phyloP scores from a whole-genome alignment of 1,140 invertebrate genomes.

The Drosophila tani region DNA sequence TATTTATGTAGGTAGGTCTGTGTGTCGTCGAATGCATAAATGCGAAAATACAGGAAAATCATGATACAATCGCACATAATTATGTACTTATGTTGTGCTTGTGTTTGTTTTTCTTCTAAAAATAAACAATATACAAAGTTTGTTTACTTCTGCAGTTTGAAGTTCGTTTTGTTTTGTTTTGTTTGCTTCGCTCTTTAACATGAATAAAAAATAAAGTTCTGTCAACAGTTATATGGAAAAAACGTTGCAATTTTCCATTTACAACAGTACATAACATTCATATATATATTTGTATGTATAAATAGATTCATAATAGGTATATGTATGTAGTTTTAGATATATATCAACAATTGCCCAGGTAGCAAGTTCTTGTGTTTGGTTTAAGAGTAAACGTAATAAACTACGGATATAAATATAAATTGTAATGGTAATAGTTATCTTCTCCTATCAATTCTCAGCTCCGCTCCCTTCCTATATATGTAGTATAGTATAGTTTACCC shows the following conservation, averaged over 20 bases:
- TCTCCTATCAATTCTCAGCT: slow-evolving; percentile 4
- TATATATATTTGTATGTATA: slow-evolving; percentile 53
- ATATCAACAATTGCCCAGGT: slow-evolving; percentile 82
- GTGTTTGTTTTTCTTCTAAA: slow-evolving; percentile 17
- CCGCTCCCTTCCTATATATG: no score
- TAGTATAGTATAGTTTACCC: neutral
- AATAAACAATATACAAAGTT: slow-evolving; percentile 54
- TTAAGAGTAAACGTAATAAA: slow-evolving; percentile 66
- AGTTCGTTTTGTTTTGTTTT: slow-evolving; percentile 32
- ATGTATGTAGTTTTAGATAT: slow-evolving; percentile 59
- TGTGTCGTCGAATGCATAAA: slow-evolving; percentile 76
- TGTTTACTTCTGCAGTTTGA: slow-evolving; percentile 34
- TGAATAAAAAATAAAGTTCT: slow-evolving; percentile 77
- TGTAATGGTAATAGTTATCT: slow-evolving; percentile 63
- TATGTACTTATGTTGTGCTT: slow-evolving; percentile 29
- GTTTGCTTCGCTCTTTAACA: slow-evolving; percentile 37
- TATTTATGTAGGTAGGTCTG: slow-evolving; percentile 43
- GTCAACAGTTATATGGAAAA: slow-evolving; percentile 49
- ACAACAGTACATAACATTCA: slow-evolving; percentile 71
- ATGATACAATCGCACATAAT: slow-evolving; percentile 22
- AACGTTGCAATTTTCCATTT: slow-evolving; percentile 37
- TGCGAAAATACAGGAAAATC: slow-evolving; percentile 74
- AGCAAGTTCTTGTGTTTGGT: slow-evolving; percentile 52
- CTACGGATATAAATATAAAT: slow-evolving; percentile 64
- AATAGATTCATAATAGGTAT: slow-evolving; percentile 53